Conservation (phyloP, 2,113 vertebrate species). For the Bufo gargarizans region DNA sequence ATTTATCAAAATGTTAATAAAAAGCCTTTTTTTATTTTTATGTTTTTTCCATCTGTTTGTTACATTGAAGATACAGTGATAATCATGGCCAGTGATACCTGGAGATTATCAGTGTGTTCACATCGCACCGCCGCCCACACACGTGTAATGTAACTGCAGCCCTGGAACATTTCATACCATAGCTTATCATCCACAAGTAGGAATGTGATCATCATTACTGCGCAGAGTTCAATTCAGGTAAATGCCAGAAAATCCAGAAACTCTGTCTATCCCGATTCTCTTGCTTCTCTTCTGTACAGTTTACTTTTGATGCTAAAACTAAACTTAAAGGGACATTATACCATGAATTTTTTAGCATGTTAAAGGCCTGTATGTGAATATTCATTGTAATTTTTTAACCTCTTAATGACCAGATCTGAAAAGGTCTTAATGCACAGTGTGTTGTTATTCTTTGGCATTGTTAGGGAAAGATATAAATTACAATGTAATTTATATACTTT, state of each 20-base stretch:
- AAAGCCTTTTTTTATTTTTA: background rate
- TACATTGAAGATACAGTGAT: background rate
- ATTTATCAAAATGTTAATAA: too few species aligned
- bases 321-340: background rate
- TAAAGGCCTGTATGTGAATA: too few species aligned
- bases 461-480: too few species aligned
- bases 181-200: background rate
- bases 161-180: conserved; percentile 19
- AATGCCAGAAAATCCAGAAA: background rate
- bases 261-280: background rate
- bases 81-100: conserved; percentile 14
- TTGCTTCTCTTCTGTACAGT: background rate
- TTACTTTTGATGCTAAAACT: background rate
- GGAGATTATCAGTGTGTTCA: background rate
- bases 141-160: background rate
- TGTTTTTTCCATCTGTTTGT: too few species aligned
- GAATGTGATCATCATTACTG: background rate
- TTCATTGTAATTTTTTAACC: too few species aligned
- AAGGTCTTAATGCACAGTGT: too few species aligned
- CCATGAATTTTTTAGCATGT: too few species aligned
- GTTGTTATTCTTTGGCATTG: too few species aligned
- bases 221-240: conserved; percentile 12
- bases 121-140: conserved; percentile 30
- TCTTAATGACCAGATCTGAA: too few species aligned
- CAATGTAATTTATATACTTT: too few species aligned